Evolutionary conservation across 2,113 vertebrate species (phyloP).

Genomic region (Centropus bengalensis): DNA sequence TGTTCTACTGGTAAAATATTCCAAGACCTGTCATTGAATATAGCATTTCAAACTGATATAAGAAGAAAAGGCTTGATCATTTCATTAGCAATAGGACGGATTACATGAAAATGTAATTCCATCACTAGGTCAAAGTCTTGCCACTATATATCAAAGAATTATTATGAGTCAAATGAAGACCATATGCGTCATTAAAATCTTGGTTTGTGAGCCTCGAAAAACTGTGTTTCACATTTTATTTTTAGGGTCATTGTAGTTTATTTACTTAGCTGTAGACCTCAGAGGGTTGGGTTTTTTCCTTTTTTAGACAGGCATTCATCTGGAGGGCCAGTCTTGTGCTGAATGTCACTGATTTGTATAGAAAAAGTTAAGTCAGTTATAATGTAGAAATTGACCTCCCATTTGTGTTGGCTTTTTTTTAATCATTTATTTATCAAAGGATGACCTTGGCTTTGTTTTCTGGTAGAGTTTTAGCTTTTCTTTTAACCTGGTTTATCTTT

Average conservation of each 20-base stretch:
- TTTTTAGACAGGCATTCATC: background rate
- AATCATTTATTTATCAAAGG: background rate
- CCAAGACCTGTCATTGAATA: background rate
- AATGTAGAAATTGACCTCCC: background rate
- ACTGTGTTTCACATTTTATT: slow-evolving; percentile 27
- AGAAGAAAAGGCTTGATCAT: background rate
- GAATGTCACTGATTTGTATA: background rate
- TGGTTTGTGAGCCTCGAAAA: slow-evolving; percentile 12
- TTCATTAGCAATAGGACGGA: background rate
- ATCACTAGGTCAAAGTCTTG: background rate
- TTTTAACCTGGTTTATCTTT: slow-evolving; percentile 37
- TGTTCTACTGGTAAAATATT: background rate
- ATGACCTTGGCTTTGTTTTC: background rate
- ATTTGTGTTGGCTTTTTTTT: slow-evolving; percentile 12
- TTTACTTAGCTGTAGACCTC: slow-evolving; percentile 30
- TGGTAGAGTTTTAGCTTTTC: background rate
- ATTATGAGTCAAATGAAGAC: slow-evolving; percentile 40
- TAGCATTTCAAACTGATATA: background rate
- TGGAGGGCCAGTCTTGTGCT: background rate
- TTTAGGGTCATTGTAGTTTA: slow-evolving; percentile 27
- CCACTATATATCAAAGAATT: background rate
- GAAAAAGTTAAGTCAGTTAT: background rate
- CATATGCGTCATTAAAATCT: slow-evolving; percentile 13
- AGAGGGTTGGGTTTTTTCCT: too few relatives aligned
- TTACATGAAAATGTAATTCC: background rate